Base-by-base conservation (phyloP, 2,113 vertebrate genomes). In the Catharus fuscescens region DNA sequence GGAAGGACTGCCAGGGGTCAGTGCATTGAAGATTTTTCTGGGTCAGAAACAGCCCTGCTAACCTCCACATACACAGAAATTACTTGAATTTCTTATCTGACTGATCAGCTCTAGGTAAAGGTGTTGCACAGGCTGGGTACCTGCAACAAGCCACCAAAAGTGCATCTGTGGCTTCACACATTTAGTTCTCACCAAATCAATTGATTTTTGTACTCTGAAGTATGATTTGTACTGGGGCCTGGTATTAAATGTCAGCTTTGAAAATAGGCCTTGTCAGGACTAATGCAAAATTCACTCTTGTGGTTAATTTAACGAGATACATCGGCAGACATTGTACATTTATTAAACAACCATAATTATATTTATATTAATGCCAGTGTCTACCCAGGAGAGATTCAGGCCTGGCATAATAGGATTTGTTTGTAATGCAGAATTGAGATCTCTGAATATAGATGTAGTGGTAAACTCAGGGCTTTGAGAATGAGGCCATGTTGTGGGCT, bases 211-310 rank as follows among this genome's bases (percentile, higher is more conserved):
- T 52, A 61, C 38, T 11, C 72, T 83, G 76, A 74, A 73, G 60
- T 44, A 48, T 34, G 57, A 59, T 73, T 84, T 77, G 29, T 88
- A 34, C 24, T 50, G 31, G 10, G 25, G 60, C 15, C 47, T 83
- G 18, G 34, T 86, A 91, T 83, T 90, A 86, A 94, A 92, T 86
- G 64, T 71, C 96, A 90, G 59, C 67, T 86, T 86, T 90, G 67
- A 93, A 93, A 94, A 96, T 56, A 52, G 76, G 40, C 56, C 64
- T 88, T 94, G 81, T 95, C 88, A 80, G 6, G 17, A 80, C 65
- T 88, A 92, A 96, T 90, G 80, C 47, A 90, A 94, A 95, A 95
- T 74, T 88, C 86, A 60, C 60, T 92, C 67, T 81, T 53, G 80
- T 88, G 64, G 90, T 78, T 85, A 94, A 94, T 80, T 90, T 92